These are phyloP conservation scores for Rhynchophorus ferrugineus DNA, from an alignment of 1,140 invertebrate species.

Conservation along the genomic window DNA sequence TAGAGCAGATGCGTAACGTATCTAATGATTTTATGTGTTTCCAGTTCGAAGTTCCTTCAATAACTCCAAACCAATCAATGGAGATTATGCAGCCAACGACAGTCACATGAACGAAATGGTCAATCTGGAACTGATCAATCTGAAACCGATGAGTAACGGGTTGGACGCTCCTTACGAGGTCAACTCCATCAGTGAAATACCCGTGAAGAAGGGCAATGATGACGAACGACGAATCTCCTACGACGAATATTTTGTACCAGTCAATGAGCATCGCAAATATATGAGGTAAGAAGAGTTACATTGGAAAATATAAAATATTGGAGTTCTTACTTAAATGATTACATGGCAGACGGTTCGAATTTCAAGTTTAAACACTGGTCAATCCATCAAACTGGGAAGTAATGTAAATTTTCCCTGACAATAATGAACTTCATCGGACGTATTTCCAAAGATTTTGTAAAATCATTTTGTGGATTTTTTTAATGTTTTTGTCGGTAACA, in stretches of 20 bases:
- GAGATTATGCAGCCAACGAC: slow-evolving; percentile 28
- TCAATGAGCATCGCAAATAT: slow-evolving; percentile 75
- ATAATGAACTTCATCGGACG: no score
- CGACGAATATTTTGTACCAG: slow-evolving; percentile 76
- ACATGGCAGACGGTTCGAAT: no score
- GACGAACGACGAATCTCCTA: slow-evolving; percentile 66
- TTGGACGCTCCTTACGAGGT: slow-evolving; percentile 36
- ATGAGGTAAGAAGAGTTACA: slow-evolving; percentile 78
- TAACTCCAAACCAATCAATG: slow-evolving; percentile 35
- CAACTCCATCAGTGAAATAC: slow-evolving; percentile 39
- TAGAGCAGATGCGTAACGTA: no score
- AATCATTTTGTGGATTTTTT: no score
- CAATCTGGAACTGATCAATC: slow-evolving; percentile 70
- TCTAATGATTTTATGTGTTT: slow-evolving; percentile 1
- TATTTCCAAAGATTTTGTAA: no score
- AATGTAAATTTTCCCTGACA: no score
- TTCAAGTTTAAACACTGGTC: no score
- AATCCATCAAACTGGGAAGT: no score
- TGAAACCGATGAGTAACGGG: slow-evolving; percentile 54
- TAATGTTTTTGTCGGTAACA: no score
- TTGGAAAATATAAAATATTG: no score
- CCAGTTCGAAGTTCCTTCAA: slow-evolving; percentile 30
- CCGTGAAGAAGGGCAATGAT: slow-evolving; percentile 60
- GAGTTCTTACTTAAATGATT: no score
- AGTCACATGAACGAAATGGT: slow-evolving; percentile 55